Base-by-base conservation (phyloP, 2,113 vertebrate species). In the Austrofundulus limnaeus region DNA sequence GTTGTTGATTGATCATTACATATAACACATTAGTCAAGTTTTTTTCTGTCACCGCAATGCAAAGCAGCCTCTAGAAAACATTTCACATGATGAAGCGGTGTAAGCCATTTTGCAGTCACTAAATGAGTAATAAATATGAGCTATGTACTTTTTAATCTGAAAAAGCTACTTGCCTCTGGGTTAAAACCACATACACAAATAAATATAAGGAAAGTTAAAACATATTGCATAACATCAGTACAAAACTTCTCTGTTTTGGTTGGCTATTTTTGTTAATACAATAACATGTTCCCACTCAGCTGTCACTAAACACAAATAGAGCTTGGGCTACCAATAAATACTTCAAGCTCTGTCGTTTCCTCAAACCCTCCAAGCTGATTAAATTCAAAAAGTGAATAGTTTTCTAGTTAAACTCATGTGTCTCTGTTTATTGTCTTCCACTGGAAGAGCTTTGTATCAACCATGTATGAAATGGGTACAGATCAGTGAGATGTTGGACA, bases 171-270 rank as follows among this genome's bases (percentile, higher is more conserved):
- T 20, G 19, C 43, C 60, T 61, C 6, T 53, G 16, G 45, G 28
- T 28, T 52, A 38, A 65, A 79, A 49, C 37, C 46, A 56, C 61
- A 68, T 58, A 38, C 23, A 52, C 58, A 83, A 81, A 76, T 31
- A 77, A 50, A 62, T 19, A 60, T 11, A 20, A 28, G 23, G 5
- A 66, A 53, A 38, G 39, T 7, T 13, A 73, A 54, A 56, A 46
- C n/a, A 47, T 47, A 45, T n/a, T 46, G 2, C 9, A 24, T 55
- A 54, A 19, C 17, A 66, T 45, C 13, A 63, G 19, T 4, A 49
- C 38, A 20, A 51, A 64, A 21, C 49, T 55, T 17, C 56, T 31
- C 57, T 62, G 43, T 56, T 11, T 46, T 28, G 39, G 23, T 58
- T 47, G 51, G 38, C 15, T 2, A 23, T 2, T 63, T 61, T 61